Conservation (phyloP, 2,888 invertebrate genomes). For the Lycocerus yunnanus region DNA sequence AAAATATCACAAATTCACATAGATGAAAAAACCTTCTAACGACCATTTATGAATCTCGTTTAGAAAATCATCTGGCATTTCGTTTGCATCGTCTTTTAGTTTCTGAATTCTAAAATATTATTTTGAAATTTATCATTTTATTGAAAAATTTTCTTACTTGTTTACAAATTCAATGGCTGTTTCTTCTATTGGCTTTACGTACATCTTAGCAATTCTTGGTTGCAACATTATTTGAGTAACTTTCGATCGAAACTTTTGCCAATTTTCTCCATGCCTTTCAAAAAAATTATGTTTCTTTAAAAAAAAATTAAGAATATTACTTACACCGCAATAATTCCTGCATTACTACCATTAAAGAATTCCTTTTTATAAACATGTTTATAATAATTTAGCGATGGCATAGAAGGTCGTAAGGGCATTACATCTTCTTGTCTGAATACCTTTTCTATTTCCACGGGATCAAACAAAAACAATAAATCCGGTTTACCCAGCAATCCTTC, state of each 20-base stretch:
- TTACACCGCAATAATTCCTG: slow-evolving; percentile 77
- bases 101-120: slow-evolving; percentile 58
- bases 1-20: neutral
- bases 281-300: neutral
- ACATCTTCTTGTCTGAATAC: slow-evolving; percentile 71
- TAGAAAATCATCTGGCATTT: slow-evolving; percentile 69
- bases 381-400: slow-evolving; percentile 76
- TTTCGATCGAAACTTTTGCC: slow-evolving; percentile 77
- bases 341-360: slow-evolving; percentile 66
- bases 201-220: slow-evolving; percentile 73
- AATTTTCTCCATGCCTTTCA: slow-evolving; percentile 77
- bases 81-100: slow-evolving; percentile 60
- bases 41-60: slow-evolving; percentile 81
- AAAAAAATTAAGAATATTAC: slow-evolving; percentile 42
- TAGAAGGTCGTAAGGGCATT: slow-evolving; percentile 72
- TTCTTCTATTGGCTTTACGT: slow-evolving; percentile 69
- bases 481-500: slow-evolving; percentile 71
- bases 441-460: slow-evolving; percentile 71
- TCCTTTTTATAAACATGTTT: slow-evolving; percentile 71
- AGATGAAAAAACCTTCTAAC: slow-evolving; percentile 65
- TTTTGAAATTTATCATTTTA: neutral
- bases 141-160: slow-evolving; percentile 56
- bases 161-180: slow-evolving; percentile 72
- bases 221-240: slow-evolving; percentile 79
- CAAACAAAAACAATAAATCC: slow-evolving; percentile 75